These are phyloP conservation scores for Tiliacea citrago DNA, from an alignment of 2,888 invertebrate genomes.

Conservation along the genomic window DNA sequence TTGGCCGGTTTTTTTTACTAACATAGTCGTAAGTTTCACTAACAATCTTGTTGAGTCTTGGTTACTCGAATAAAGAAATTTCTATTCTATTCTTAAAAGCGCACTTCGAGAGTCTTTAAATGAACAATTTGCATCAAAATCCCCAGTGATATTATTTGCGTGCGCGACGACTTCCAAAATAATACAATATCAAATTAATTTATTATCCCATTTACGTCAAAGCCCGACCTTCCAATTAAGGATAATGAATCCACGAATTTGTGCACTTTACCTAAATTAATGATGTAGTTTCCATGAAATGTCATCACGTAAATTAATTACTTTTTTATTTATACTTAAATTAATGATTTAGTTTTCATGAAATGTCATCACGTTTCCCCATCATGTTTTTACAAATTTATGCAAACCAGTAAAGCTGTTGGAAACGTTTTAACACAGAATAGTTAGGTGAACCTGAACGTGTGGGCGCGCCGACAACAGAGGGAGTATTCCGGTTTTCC, in stretches of 20 bases:
- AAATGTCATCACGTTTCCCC: constrained; percentile 6
- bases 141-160: background rate
- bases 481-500: too few relatives aligned
- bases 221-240: constrained; percentile 38
- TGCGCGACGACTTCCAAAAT: background rate
- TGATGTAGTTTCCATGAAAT: constrained; percentile 14
- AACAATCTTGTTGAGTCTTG: too few relatives aligned
- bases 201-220: constrained; percentile 29
- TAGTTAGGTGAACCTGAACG: too few relatives aligned
- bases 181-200: constrained; percentile 27
- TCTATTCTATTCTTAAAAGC: background rate
- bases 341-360: constrained; percentile 1
- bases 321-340: too few relatives aligned
- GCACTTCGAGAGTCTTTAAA: background rate
- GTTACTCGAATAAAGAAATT: too few relatives aligned
- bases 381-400: too few relatives aligned
- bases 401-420: too few relatives aligned
- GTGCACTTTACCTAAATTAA: constrained; percentile 14
- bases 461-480: too few relatives aligned
- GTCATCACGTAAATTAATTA: too few relatives aligned
- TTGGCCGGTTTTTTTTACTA: too few relatives aligned
- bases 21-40: too few relatives aligned
- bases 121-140: background rate
- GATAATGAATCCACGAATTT: constrained; percentile 20
- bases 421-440: too few relatives aligned